Percentiles rank a stretch among this genome's conserved stretches.
phyloP scores from a whole-genome alignment of 1,140 invertebrate species.

The Drosophila nasuta region DNA sequence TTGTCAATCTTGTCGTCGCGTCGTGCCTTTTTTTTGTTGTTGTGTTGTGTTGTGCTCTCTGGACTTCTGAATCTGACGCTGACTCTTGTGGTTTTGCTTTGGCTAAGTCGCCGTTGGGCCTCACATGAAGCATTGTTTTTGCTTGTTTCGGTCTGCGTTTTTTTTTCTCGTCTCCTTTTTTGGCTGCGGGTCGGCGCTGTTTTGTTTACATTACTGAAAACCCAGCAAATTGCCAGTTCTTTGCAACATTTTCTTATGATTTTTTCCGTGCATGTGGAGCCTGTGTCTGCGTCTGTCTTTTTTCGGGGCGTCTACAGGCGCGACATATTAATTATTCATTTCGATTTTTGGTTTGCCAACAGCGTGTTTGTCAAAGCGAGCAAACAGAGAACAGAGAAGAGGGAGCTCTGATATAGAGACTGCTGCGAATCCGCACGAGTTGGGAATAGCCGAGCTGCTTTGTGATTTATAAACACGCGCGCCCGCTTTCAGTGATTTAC shows the following conservation, averaged over 20 bases:
- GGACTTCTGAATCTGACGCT: conserved; percentile 22
- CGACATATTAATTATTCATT: conserved; percentile 84
- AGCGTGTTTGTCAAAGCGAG: conserved; percentile 37
- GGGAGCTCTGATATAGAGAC: background rate
- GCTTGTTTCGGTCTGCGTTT: conserved; percentile 13
- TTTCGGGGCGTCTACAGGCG: conserved; percentile 59
- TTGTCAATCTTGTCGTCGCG: conserved; percentile 71
- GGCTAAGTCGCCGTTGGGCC: conserved; percentile 59
- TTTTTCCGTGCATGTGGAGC: conserved; percentile 42
- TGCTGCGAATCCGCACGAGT: conserved; percentile 42
- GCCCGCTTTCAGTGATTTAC: conserved; percentile 76
- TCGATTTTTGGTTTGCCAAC: conserved; percentile 73
- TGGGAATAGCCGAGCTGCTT: conserved; percentile 35
- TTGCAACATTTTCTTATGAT: conserved; percentile 19
- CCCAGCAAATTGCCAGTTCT: conserved; percentile 48
- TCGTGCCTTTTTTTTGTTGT: conserved; percentile 31
- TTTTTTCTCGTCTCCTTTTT: conserved; percentile 7
- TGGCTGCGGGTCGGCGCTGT: conserved; percentile 6
- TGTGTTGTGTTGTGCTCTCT: background rate
- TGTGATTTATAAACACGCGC: conserved; percentile 82
- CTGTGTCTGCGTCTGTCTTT: conserved; percentile 48
- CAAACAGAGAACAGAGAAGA: background rate
- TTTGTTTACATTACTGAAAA: conserved; percentile 63
- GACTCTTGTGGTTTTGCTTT: conserved; percentile 22
- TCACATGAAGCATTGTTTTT: conserved; percentile 53